Conservation (phyloP, 2,888 invertebrate genomes). For the Bombyx huttoni region DNA sequence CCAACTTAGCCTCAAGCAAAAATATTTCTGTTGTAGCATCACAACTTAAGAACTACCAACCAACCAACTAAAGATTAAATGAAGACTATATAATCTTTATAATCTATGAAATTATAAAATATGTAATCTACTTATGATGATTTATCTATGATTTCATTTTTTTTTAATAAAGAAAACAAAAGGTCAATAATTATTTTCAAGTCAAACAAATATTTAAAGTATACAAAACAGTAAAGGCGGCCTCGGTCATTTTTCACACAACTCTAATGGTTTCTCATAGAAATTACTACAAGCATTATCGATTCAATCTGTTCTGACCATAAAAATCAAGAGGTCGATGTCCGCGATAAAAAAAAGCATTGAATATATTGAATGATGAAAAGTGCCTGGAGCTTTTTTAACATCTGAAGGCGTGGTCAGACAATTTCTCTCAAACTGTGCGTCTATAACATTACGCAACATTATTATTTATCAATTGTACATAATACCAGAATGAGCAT, state of each 20-base stretch:
- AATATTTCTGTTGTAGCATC: too few relatives aligned
- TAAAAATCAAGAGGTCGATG: slow-evolving; percentile 50
- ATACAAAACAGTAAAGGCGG: slow-evolving; percentile 20
- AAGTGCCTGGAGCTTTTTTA: slow-evolving; percentile 52
- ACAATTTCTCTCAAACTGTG: slow-evolving; percentile 53
- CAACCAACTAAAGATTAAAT: too few relatives aligned
- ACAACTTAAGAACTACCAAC: too few relatives aligned
- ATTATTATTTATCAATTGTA: slow-evolving; percentile 50
- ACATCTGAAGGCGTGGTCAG: slow-evolving; percentile 43
- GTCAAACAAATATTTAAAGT: too few relatives aligned
- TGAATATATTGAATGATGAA: slow-evolving; percentile 50
- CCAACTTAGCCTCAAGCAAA: too few relatives aligned
- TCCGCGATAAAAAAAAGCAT: slow-evolving; percentile 37
- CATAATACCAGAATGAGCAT: slow-evolving; percentile 33
- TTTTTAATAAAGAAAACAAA: too few relatives aligned
- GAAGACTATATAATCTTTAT: too few relatives aligned
- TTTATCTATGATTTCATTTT: too few relatives aligned
- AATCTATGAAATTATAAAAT: too few relatives aligned
- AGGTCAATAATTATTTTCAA: too few relatives aligned
- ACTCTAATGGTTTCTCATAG: slow-evolving; percentile 46
- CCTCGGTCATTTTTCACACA: slow-evolving; percentile 37
- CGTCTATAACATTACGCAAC: slow-evolving; percentile 44
- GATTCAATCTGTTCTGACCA: slow-evolving; percentile 53
- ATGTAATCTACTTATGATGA: too few relatives aligned
- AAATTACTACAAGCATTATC: slow-evolving; percentile 50